A percentile compares a stretch with the other conserved stretches of the same genome.
These are phyloP conservation scores for Engystomops pustulosus DNA, from an alignment of 2,113 vertebrate genomes.

Conservation along the genomic window DNA sequence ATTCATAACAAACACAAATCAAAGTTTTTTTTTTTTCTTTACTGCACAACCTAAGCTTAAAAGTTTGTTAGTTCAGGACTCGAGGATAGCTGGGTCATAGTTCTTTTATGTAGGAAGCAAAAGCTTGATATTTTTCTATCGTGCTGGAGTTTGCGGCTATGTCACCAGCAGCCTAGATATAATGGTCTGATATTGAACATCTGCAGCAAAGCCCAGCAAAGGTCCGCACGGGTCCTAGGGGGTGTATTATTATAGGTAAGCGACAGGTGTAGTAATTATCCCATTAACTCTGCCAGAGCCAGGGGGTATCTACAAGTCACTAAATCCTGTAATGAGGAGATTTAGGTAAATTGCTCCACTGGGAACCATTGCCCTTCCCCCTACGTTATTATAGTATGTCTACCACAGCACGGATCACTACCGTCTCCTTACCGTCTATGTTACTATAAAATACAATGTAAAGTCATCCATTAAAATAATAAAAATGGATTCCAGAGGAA, in stretches of 20 bases:
- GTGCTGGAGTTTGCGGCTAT: too few species aligned
- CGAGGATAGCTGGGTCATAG: too few species aligned
- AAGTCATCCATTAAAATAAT: neutral
- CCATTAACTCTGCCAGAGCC: constrained; percentile 4
- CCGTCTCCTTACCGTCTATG: neutral
- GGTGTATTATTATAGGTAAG: neutral
- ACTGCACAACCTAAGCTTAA: too few species aligned
- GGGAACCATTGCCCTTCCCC: constrained; percentile 23
- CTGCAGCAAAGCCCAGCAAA: constrained; percentile 32
- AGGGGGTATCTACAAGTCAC: neutral
- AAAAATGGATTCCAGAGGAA: neutral
- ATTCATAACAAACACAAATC: too few species aligned
- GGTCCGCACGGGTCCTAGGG: neutral
- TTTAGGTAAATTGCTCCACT: constrained; percentile 40
- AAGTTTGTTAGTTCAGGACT: too few species aligned
- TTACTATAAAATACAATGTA: too few species aligned
- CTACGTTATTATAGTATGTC: neutral
- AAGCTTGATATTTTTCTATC: too few species aligned
- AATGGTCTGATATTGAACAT: constrained; percentile 12
- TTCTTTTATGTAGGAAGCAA: too few species aligned
- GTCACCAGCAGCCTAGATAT: too few species aligned
- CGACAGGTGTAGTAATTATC: constrained; percentile 47
- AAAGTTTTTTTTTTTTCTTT: too few species aligned
- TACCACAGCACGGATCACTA: neutral
- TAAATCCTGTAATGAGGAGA: neutral